phyloP scores from a whole-genome alignment of 37 sponge, comb jelly and placozoan genomes.

The Spongia lamella region DNA sequence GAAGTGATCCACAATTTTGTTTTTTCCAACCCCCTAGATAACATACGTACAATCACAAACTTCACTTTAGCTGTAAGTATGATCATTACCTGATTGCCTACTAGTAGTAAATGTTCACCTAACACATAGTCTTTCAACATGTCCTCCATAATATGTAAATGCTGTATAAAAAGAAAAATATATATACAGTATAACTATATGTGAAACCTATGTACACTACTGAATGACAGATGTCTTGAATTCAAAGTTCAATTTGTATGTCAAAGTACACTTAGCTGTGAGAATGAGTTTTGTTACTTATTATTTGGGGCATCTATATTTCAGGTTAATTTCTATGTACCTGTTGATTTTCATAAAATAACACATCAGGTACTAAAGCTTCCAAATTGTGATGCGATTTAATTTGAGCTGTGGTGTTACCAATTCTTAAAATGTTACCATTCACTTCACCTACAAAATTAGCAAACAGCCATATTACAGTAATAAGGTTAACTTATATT shows the following conservation, averaged over 20 bases:
- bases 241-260: too few relatives aligned
- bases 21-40: constrained; percentile 97
- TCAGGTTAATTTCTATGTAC: too few relatives aligned
- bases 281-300: too few relatives aligned
- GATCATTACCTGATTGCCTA: constrained; percentile 87
- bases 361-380: constrained; percentile 75
- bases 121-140: constrained; percentile 65
- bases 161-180: constrained; percentile 36
- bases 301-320: too few relatives aligned
- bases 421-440: constrained; percentile 54
- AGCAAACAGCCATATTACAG: background rate
- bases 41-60: too few relatives aligned
- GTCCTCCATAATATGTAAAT: constrained; percentile 67
- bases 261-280: too few relatives aligned
- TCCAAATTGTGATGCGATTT: constrained; percentile 24
- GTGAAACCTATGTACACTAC: background rate
- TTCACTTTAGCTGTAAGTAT: too few relatives aligned
- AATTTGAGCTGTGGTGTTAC: constrained; percentile 22
- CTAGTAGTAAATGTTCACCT: constrained; percentile 87
- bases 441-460: constrained; percentile 23
- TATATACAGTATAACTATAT: background rate
- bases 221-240: background rate
- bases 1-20: constrained; percentile 86
- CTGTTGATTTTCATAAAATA: constrained; percentile 84
- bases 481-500: too few relatives aligned